Evolutionary conservation across 2,113 vertebrate genomes (phyloP).

Genomic region (Pimephales promelas): DNA sequence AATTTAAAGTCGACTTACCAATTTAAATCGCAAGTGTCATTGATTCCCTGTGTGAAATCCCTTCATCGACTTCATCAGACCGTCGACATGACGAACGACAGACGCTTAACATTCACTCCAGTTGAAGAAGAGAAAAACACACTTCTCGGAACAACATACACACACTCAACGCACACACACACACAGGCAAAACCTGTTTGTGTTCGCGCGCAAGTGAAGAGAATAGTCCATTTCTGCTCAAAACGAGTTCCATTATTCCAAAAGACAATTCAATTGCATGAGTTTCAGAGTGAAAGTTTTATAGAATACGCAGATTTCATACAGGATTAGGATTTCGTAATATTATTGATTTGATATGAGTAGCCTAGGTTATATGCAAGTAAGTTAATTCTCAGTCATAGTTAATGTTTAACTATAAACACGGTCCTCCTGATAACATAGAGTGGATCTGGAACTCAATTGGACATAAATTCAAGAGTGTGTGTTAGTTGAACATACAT

Average conservation of each 20-base stretch:
- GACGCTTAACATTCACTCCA: constrained; percentile 12
- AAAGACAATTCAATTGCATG: not conserved
- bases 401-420: constrained; percentile 20
- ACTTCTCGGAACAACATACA: not conserved
- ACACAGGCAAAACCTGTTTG: constrained; percentile 27
- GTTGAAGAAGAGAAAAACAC: not conserved
- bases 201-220: not conserved
- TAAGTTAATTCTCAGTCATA: constrained; percentile 13
- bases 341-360: not conserved
- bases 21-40: not conserved
- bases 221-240: not conserved
- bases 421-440: not conserved
- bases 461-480: not conserved
- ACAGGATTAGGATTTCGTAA: not conserved
- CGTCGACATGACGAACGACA: constrained; percentile 13
- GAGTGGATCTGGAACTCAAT: not conserved
- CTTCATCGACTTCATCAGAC: constrained; percentile 1
- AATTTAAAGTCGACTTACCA: not conserved
- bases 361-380: not conserved
- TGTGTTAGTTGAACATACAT: not conserved
- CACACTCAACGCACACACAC: not conserved
- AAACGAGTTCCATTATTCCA: not conserved
- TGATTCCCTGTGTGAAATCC: not conserved
- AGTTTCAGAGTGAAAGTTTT: not conserved
- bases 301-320: not conserved